phyloP scores from a whole-genome alignment of 2,888 invertebrate genomes.

The Rhimphoctona megacephalus region DNA sequence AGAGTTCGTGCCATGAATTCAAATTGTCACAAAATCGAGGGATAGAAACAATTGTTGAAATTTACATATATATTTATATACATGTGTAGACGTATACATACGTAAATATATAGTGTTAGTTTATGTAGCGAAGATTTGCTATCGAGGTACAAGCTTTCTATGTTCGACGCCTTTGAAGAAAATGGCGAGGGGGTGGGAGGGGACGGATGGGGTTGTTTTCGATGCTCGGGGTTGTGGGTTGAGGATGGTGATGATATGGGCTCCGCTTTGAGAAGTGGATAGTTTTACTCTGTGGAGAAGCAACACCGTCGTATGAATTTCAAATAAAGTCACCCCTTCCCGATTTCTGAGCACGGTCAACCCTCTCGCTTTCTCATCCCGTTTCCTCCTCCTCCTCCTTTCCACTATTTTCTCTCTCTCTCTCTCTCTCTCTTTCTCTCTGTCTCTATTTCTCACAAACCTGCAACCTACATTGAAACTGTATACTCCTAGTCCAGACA shows the following conservation, averaged over 20 bases:
- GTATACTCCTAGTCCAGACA: constrained; percentile 2
- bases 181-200: constrained; percentile 47
- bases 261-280: constrained; percentile 74
- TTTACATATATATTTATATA: constrained; percentile 31
- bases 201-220: constrained; percentile 31
- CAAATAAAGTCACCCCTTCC: constrained; percentile 74
- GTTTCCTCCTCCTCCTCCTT: background rate
- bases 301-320: constrained; percentile 75
- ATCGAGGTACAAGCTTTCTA: constrained; percentile 52
- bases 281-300: constrained; percentile 56
- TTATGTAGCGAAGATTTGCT: constrained; percentile 59
- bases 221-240: constrained; percentile 36
- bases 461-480: background rate
- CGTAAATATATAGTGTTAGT: background rate
- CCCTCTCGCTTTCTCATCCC: constrained; percentile 34
- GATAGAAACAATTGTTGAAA: constrained; percentile 73
- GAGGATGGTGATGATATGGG: constrained; percentile 74
- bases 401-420: background rate
- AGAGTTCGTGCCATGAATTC: constrained; percentile 61
- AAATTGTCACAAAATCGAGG: constrained; percentile 60
- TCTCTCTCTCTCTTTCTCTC: background rate
- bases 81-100: background rate
- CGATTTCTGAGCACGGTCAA: constrained; percentile 38
- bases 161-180: constrained; percentile 77
- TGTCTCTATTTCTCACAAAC: background rate